These are phyloP conservation scores for Helarctos malayanus DNA, from an alignment of 2,797 vertebrate species.

Conservation along the genomic window DNA sequence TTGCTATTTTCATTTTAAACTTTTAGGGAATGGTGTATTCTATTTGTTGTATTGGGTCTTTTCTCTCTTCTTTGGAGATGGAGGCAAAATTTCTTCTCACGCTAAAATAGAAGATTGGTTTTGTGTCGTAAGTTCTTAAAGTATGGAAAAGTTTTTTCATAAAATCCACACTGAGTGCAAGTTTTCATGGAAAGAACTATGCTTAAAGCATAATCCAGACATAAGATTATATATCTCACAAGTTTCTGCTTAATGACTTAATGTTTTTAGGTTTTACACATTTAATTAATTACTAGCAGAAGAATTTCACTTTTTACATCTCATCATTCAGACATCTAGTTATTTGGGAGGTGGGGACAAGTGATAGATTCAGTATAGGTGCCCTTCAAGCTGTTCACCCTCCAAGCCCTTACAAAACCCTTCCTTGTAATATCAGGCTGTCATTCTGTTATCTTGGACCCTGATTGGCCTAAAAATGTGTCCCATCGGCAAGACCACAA, in stretches of 20 bases:
- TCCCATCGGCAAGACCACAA: background rate
- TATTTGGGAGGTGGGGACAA: background rate
- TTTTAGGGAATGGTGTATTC: background rate
- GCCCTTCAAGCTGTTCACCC: background rate
- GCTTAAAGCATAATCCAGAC: background rate
- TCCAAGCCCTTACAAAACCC: background rate
- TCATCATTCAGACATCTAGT: background rate
- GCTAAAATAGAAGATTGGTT: background rate
- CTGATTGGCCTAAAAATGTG: background rate
- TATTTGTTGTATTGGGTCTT: background rate
- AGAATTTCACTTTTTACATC: background rate
- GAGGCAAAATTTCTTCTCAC: background rate
- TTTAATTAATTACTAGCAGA: background rate
- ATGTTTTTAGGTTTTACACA: background rate
- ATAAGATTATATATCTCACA: background rate
- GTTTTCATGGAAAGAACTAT: background rate
- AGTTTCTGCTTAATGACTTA: background rate
- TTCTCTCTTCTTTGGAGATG: background rate
- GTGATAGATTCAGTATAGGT: background rate
- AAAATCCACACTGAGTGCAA: background rate
- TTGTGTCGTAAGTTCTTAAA: background rate
- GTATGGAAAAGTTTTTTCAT: background rate
- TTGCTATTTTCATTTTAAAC: constrained; percentile 15
- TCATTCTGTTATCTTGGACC: background rate
- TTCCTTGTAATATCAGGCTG: background rate